Evolutionary conservation across 2,888 invertebrate species (phyloP).

Genomic region (Hipparchia semele): DNA sequence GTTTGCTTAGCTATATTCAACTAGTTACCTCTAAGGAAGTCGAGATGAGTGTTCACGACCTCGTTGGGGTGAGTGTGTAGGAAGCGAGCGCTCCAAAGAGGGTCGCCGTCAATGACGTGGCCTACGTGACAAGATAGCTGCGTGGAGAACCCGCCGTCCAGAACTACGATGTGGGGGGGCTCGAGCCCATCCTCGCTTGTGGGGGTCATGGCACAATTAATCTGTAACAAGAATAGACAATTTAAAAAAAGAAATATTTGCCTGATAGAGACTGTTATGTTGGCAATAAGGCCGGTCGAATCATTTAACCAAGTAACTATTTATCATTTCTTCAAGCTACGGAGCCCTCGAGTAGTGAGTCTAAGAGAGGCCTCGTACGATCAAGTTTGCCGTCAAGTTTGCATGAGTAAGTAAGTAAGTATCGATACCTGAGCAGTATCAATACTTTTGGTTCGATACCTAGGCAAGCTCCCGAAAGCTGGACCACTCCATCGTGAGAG

Average conservation of each 20-base stretch:
- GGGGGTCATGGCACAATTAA: constrained; percentile 59
- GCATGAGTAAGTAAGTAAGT: too few species aligned
- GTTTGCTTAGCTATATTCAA: too few species aligned
- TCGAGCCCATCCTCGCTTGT: constrained; percentile 57
- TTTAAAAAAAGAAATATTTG: not conserved
- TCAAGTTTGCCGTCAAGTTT: too few species aligned
- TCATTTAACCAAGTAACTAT: too few species aligned
- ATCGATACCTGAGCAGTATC: too few species aligned
- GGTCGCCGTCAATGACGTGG: constrained; percentile 91
- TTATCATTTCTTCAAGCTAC: too few species aligned
- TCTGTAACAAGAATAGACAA: constrained; percentile 35
- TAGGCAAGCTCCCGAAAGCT: too few species aligned
- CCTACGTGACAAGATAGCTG: constrained; percentile 90
- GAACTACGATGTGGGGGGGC: constrained; percentile 73
- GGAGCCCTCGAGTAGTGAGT: too few species aligned
- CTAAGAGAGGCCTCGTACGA: too few species aligned
- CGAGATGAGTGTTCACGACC: constrained; percentile 90
- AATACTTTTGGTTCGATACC: too few species aligned
- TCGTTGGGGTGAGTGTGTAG: constrained; percentile 91
- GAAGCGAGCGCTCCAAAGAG: constrained; percentile 94
- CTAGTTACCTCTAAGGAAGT: constrained; percentile 87
- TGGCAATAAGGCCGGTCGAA: too few species aligned
- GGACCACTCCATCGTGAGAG: too few species aligned
- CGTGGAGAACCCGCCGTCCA: constrained; percentile 91
- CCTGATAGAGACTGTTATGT: not conserved